phyloP scores from a whole-genome alignment of 2,888 invertebrate genomes.

The Willowsia nigromaculata region DNA sequence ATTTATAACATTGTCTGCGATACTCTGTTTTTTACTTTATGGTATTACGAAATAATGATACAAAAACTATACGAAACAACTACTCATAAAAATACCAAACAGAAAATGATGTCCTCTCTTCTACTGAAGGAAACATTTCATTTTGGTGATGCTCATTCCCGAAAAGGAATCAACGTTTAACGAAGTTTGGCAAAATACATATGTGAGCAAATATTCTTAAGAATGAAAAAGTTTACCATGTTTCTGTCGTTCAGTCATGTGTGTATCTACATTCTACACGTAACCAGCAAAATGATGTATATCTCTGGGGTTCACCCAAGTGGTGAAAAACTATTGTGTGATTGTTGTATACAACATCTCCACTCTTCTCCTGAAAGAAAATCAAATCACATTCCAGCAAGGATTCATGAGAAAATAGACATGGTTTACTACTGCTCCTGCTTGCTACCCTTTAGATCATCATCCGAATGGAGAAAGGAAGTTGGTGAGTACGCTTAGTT shows the following conservation, averaged over 20 bases:
- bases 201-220: slow-evolving; percentile 43
- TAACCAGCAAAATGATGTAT: slow-evolving; percentile 49
- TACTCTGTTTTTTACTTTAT: background rate
- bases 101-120: background rate
- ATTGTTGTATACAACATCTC: background rate
- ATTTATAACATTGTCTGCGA: background rate
- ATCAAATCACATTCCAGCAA: background rate
- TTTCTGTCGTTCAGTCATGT: background rate
- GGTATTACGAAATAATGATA: background rate
- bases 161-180: background rate
- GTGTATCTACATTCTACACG: background rate
- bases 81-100: background rate
- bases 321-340: background rate
- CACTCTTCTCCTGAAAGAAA: background rate
- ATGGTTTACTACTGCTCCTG: background rate
- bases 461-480: slow-evolving; percentile 34
- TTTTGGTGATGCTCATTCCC: background rate
- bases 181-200: background rate
- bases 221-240: background rate
- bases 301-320: background rate
- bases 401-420: background rate
- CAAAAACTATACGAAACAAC: background rate
- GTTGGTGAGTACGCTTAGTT: slow-evolving; percentile 14
- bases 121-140: background rate
- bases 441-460: background rate